Evolutionary conservation across 1,140 invertebrate genomes (phyloP).

Genomic region (Mya arenaria): DNA sequence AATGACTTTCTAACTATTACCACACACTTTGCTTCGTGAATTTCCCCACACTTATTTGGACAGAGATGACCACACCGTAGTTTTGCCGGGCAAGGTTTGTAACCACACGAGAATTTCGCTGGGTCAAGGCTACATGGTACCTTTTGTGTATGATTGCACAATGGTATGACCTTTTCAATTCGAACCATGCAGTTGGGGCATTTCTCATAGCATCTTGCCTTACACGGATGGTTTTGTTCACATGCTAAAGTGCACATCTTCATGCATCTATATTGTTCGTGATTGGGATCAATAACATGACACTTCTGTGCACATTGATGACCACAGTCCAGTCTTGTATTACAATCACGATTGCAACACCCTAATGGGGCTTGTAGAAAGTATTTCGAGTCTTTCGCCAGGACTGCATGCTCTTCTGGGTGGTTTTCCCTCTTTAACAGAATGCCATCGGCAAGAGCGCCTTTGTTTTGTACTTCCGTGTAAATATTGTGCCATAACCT

Average conservation of each 20-base stretch:
- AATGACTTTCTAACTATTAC: conserved; percentile 53
- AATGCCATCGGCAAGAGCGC: conserved; percentile 69
- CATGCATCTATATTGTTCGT: conserved; percentile 60
- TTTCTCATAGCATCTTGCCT: conserved; percentile 53
- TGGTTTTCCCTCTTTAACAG: conserved; percentile 81
- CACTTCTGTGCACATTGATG: conserved; percentile 19
- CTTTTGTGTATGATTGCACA: conserved; percentile 39
- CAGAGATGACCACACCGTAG: conserved; percentile 3
- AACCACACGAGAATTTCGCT: background rate
- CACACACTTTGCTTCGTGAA: conserved; percentile 80
- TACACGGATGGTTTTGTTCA: conserved; percentile 80
- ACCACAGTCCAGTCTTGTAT: conserved; percentile 15
- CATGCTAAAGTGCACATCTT: conserved; percentile 79
- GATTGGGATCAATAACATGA: conserved; percentile 1
- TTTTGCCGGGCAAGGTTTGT: background rate
- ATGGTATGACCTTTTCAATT: conserved; percentile 38
- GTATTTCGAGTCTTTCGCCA: background rate
- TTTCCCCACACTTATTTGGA: conserved; percentile 75
- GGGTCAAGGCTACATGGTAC: conserved; percentile 31
- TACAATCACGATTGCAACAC: background rate
- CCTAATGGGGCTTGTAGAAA: conserved; percentile 66
- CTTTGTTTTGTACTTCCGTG: conserved; percentile 48
- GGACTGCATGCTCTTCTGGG: conserved; percentile 59
- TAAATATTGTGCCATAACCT: conserved; percentile 80
- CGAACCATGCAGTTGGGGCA: conserved; percentile 55